These are phyloP conservation scores for Ceyx erithaca DNA, from an alignment of 2,797 vertebrate genomes.

Conservation along the genomic window DNA sequence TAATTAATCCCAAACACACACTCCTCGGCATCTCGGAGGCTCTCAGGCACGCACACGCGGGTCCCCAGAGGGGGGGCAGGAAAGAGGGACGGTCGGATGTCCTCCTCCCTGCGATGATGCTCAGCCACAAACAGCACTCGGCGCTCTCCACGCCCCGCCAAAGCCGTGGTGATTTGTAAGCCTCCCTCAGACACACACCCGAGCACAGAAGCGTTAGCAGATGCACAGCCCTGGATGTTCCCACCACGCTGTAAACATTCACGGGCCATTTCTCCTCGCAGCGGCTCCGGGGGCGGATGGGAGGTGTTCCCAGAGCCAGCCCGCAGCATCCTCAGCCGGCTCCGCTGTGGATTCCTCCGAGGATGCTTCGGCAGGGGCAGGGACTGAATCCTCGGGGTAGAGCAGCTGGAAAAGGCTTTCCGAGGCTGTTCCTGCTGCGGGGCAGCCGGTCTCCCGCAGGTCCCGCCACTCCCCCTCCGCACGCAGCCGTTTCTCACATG, in stretches of 20 bases:
- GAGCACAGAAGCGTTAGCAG: neutral
- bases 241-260: neutral
- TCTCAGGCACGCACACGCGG: conserved; percentile 24
- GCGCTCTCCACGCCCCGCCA: neutral
- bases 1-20: conserved; percentile 67
- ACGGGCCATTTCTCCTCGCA: neutral
- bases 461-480: neutral
- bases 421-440: neutral
- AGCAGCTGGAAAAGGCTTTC: neutral
- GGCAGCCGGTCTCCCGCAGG: neutral
- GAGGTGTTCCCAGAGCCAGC: fast-evolving
- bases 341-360: neutral
- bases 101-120: neutral
- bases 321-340: neutral
- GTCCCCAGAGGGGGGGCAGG: neutral
- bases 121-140: neutral
- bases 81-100: neutral
- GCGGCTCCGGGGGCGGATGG: neutral
- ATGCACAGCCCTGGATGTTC: neutral
- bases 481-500: neutral
- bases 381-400: fast-evolving
- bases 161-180: neutral
- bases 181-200: neutral
- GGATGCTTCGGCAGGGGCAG: neutral
- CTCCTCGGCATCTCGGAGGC: conserved; percentile 10